Conservation (phyloP, 2,797 vertebrate species). For the Thripadectes ignobilis region DNA sequence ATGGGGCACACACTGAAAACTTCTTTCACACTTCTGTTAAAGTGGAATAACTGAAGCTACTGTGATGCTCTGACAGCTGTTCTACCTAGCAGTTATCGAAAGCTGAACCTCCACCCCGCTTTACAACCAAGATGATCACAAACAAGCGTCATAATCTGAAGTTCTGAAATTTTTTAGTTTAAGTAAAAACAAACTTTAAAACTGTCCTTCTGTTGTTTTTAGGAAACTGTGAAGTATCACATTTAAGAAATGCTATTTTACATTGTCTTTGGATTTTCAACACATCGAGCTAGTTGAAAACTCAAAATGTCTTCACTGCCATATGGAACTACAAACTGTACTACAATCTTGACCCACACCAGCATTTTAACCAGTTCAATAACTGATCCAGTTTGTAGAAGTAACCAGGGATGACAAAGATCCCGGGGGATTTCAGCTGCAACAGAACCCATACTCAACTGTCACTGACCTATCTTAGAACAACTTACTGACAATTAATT, state of each 20-base stretch:
- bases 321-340: background rate
- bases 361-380: background rate
- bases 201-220: background rate
- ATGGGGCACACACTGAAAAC: background rate
- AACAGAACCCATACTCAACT: background rate
- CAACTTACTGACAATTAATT: background rate
- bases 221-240: background rate
- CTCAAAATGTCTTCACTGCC: background rate
- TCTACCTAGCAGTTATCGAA: background rate
- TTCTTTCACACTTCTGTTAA: background rate
- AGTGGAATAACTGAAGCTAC: background rate
- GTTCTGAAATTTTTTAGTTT: background rate
- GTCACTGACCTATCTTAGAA: background rate
- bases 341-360: background rate
- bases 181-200: background rate
- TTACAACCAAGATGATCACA: background rate
- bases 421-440: background rate
- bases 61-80: background rate
- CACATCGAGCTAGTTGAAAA: rapidly evolving
- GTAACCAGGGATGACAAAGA: background rate
- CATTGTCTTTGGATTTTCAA: background rate
- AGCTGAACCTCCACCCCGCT: background rate
- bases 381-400: background rate
- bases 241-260: background rate
- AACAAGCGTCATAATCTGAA: background rate